phyloP scores from a whole-genome alignment of 2,888 invertebrate species.

The Polyommatus icarus region DNA sequence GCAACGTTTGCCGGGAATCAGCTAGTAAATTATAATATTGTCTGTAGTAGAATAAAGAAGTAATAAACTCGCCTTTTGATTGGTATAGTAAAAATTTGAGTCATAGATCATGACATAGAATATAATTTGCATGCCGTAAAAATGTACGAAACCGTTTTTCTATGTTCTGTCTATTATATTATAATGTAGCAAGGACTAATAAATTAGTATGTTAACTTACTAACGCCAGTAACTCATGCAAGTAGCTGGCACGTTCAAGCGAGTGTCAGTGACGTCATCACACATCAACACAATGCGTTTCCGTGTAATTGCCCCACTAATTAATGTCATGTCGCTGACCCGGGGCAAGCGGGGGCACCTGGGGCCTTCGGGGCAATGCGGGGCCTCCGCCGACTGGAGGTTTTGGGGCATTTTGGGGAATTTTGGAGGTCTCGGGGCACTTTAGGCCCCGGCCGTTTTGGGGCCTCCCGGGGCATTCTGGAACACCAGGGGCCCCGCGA shows the following conservation, averaged over 20 bases:
- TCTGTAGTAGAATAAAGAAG: too few relatives aligned
- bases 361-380: neutral
- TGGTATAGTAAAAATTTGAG: too few relatives aligned
- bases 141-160: too few relatives aligned
- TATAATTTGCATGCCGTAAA: too few relatives aligned
- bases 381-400: neutral
- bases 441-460: neutral
- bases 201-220: too few relatives aligned
- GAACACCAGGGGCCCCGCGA: too few relatives aligned
- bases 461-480: neutral
- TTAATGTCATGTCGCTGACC: constrained; percentile 72
- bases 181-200: too few relatives aligned
- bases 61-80: too few relatives aligned
- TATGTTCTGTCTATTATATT: too few relatives aligned
- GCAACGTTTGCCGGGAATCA: too few relatives aligned
- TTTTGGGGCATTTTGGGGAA: neutral
- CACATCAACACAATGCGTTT: constrained; percentile 40
- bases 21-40: too few relatives aligned
- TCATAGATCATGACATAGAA: too few relatives aligned
- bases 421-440: neutral
- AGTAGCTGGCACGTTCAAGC: neutral
- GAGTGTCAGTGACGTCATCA: constrained; percentile 29
- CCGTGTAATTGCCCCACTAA: constrained; percentile 63
- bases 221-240: neutral
- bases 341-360: constrained; percentile 28